Conservation (phyloP, 2,113 vertebrate species). For the Podarcis muralis region DNA sequence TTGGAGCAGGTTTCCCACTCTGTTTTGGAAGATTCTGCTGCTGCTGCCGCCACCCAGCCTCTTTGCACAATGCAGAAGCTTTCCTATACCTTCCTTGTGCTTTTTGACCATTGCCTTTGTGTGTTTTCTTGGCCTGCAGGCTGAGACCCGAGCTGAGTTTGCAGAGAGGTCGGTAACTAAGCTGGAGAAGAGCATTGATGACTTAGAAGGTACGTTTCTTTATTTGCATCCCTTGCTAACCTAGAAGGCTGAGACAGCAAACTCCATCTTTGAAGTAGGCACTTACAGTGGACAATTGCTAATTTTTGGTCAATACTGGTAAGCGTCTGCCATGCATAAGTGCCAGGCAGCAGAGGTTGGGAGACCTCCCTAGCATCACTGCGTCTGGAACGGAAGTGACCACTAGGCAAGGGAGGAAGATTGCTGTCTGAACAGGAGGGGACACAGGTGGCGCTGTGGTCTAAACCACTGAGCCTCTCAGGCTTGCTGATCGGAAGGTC, state of each 20-base stretch:
- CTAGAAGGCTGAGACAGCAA: background rate
- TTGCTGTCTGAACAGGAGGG: background rate
- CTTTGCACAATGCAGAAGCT: background rate
- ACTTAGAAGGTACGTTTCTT: constrained; percentile 92
- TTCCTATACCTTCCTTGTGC: too few species aligned
- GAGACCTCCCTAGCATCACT: background rate
- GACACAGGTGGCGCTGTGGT: too few species aligned
- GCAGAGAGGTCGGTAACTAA: constrained; percentile 99
- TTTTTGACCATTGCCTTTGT: constrained; percentile 30
- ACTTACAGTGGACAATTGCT: background rate
- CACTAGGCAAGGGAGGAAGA: background rate
- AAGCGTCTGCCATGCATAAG: fast-evolving
- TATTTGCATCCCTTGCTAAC: background rate
- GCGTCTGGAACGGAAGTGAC: background rate
- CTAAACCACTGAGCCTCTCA: too few species aligned
- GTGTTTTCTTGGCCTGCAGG: constrained; percentile 73
- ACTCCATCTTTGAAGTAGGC: background rate
- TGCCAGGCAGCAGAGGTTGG: too few species aligned
- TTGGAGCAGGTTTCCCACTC: too few species aligned
- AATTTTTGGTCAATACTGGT: background rate
- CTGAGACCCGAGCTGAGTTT: constrained; percentile 98
- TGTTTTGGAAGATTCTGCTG: background rate
- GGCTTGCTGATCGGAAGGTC: too few species aligned
- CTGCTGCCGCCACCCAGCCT: background rate
- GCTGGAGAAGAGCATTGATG: constrained; percentile 99